Conservation (phyloP, 2,888 invertebrate genomes). For the Plebejus melissa region DNA sequence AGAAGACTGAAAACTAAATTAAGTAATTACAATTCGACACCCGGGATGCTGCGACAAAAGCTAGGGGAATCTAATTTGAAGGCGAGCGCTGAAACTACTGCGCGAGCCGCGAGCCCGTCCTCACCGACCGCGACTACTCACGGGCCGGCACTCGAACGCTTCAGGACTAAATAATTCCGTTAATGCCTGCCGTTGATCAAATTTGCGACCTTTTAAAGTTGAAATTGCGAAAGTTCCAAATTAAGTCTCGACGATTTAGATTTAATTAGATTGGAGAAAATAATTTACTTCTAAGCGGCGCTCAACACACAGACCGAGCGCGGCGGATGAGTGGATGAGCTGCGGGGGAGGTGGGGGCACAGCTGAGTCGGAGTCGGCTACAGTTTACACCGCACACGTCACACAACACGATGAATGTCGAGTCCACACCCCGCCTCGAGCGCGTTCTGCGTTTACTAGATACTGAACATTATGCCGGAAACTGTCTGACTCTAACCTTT, state of each 20-base stretch:
- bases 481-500: neutral
- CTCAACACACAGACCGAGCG: neutral
- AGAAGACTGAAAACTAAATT: neutral
- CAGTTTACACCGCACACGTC: neutral
- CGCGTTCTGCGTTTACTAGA: neutral
- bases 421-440: too few species aligned
- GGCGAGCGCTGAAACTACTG: neutral
- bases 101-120: neutral
- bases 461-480: neutral
- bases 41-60: neutral
- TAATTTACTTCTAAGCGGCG: neutral
- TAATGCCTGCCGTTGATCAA: constrained; percentile 1
- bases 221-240: constrained; percentile 17
- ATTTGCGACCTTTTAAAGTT: constrained; percentile 19
- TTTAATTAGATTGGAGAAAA: constrained; percentile 7
- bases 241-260: neutral
- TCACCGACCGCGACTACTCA: neutral
- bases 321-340: neutral
- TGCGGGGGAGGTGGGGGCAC: neutral
- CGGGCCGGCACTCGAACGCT: neutral
- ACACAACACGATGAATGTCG: too few species aligned
- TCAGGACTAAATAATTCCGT: neutral
- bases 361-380: neutral
- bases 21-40: neutral
- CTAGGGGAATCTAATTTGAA: neutral